Percentiles rank a stretch among this genome's conserved stretches.
These are phyloP conservation scores for Calyptommatus sinebrachiatus DNA, from an alignment of 2,113 vertebrate species.

Conservation along the genomic window DNA sequence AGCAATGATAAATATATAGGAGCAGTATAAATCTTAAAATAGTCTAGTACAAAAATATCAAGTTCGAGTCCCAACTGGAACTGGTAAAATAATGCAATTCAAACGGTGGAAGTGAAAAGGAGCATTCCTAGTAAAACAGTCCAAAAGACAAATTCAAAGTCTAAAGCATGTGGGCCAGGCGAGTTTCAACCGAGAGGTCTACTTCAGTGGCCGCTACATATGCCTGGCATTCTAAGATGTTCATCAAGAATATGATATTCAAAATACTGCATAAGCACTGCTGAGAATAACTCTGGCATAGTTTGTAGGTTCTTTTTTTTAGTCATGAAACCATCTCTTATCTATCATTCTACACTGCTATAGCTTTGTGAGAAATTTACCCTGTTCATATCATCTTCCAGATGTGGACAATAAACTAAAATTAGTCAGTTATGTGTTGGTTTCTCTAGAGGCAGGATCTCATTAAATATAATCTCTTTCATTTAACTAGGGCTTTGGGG, in stretches of 20 bases:
- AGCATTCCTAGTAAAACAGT: too few species aligned
- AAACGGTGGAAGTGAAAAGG: too few species aligned
- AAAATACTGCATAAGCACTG: neutral
- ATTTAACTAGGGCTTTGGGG: neutral
- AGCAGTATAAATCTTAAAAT: too few species aligned
- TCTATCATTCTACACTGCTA: neutral
- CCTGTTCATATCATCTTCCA: neutral
- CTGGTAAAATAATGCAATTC: too few species aligned
- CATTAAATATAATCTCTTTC: conserved; percentile 6
- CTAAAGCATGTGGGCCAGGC: too few species aligned
- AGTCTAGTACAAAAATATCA: too few species aligned
- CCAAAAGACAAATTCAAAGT: too few species aligned
- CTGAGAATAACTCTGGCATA: neutral
- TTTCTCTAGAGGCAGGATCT: neutral
- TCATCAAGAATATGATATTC: neutral
- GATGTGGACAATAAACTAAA: neutral
- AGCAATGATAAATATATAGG: too few species aligned
- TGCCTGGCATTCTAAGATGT: too few species aligned
- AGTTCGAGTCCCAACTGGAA: too few species aligned
- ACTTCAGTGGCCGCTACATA: too few species aligned
- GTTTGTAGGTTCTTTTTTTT: neutral
- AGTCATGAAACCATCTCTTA: neutral
- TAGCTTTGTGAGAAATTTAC: neutral
- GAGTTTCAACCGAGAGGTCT: too few species aligned
- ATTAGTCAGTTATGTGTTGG: conserved; percentile 1